phyloP scores from a whole-genome alignment of 1,140 invertebrate species.

The Mizuhopecten yessoensis region DNA sequence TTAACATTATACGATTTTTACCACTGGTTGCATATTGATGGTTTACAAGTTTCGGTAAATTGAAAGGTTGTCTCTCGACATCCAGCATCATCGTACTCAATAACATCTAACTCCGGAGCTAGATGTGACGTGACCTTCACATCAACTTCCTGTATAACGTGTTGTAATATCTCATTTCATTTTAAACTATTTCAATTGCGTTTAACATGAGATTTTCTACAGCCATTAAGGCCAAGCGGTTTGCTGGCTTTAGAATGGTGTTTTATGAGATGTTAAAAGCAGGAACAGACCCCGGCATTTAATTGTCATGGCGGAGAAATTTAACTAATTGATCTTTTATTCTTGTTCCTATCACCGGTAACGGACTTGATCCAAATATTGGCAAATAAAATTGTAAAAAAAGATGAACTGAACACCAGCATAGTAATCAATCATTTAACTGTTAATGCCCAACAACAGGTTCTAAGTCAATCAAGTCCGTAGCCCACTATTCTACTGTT shows the following conservation, averaged over 20 bases:
- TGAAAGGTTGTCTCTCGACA: neutral
- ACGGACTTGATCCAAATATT: slow-evolving; percentile 27
- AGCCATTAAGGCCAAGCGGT: neutral
- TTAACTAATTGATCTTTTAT: slow-evolving; percentile 30
- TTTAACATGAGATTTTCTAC: neutral
- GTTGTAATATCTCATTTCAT: slow-evolving; percentile 4
- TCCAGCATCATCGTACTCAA: neutral
- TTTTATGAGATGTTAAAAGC: neutral
- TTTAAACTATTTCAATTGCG: slow-evolving; percentile 30
- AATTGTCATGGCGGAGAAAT: neutral
- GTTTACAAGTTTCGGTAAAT: too few species aligned
- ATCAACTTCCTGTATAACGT: neutral
- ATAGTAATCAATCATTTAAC: neutral
- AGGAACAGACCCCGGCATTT: neutral
- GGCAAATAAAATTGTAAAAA: slow-evolving; percentile 29
- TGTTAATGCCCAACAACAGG: neutral
- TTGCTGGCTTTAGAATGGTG: neutral
- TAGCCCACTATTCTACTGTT: neutral
- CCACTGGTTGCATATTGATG: too few species aligned
- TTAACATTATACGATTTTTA: too few species aligned
- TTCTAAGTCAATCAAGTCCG: neutral
- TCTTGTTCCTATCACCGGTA: neutral
- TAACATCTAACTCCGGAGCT: neutral
- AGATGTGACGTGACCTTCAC: neutral
- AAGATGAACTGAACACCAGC: neutral